phyloP scores from a whole-genome alignment of 2,888 invertebrate species.

The Leucoma salicis region DNA sequence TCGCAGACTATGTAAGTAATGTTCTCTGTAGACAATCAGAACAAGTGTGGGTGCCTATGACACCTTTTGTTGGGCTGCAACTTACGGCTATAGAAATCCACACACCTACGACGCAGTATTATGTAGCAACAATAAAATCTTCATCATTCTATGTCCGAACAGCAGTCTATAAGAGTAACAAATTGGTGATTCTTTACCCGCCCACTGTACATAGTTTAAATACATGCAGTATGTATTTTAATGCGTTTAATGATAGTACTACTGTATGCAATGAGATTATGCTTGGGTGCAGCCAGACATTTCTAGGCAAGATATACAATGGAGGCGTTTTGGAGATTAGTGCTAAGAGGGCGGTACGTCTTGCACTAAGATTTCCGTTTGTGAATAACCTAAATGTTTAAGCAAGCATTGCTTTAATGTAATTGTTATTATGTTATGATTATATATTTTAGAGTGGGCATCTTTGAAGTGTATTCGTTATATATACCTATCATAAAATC shows the following conservation, averaged over 20 bases:
- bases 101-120: conserved; percentile 58
- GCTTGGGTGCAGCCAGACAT: conserved; percentile 56
- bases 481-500: background rate
- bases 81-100: conserved; percentile 57
- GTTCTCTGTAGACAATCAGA: conserved; percentile 48
- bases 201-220: conserved; percentile 49
- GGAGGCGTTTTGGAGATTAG: conserved; percentile 69
- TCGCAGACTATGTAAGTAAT: no score
- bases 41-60: conserved; percentile 50
- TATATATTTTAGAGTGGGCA: background rate
- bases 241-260: conserved; percentile 59
- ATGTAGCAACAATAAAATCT: conserved; percentile 66
- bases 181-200: conserved; percentile 70
- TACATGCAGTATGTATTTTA: conserved; percentile 38
- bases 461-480: background rate
- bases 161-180: conserved; percentile 56
- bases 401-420: conserved; percentile 27
- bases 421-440: background rate
- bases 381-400: conserved; percentile 56
- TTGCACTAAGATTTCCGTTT: conserved; percentile 62
- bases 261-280: conserved; percentile 66
- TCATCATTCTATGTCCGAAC: conserved; percentile 59
- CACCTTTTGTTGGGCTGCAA: conserved; percentile 60
- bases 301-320: conserved; percentile 74
- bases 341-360: conserved; percentile 62